These are phyloP conservation scores for Sarcophaga bullata DNA, from an alignment of 1,140 invertebrate species.

Conservation along the genomic window DNA sequence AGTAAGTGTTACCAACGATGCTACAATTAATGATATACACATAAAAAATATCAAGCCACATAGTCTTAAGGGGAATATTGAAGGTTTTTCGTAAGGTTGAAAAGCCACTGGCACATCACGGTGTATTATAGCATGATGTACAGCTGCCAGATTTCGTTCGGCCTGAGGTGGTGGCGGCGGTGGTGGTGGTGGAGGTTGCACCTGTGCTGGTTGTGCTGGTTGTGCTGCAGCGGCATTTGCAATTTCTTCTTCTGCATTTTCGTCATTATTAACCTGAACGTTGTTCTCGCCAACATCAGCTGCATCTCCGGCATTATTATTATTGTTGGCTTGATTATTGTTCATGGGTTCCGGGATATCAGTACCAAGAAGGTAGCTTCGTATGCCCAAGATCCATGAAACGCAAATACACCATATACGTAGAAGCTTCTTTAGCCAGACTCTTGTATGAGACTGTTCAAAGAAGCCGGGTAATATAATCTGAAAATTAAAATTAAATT, in stretches of 20 bases:
- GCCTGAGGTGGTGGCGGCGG: constrained; percentile 60
- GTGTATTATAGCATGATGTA: constrained; percentile 81
- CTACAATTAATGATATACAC: constrained; percentile 84
- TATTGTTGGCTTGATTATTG: constrained; percentile 61
- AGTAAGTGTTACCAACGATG: constrained; percentile 69
- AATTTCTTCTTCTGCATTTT: constrained; percentile 33
- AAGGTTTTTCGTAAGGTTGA: constrained; percentile 88
- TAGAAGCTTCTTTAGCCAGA: constrained; percentile 90
- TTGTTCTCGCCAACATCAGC: constrained; percentile 36
- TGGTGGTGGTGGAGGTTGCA: constrained; percentile 64
- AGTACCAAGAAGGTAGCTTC: constrained; percentile 87
- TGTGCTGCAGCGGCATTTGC: constrained; percentile 57
- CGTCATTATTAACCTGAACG: constrained; percentile 41
- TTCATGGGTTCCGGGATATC: constrained; percentile 48
- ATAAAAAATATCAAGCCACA: constrained; percentile 81
- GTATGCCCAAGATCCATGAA: constrained; percentile 85
- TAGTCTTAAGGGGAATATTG: constrained; percentile 83
- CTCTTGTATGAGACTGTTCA: constrained; percentile 94
- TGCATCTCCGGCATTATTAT: constrained; percentile 44
- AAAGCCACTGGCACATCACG: constrained; percentile 82
- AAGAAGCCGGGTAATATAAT: constrained; percentile 95
- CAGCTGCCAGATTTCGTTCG: constrained; percentile 74
- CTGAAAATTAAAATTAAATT: constrained; percentile 56
- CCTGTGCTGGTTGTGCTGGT: constrained; percentile 49
- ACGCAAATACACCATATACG: constrained; percentile 89